Evolutionary conservation across 2,888 invertebrate genomes (phyloP).

Genomic region (Nowickia ferox): DNA sequence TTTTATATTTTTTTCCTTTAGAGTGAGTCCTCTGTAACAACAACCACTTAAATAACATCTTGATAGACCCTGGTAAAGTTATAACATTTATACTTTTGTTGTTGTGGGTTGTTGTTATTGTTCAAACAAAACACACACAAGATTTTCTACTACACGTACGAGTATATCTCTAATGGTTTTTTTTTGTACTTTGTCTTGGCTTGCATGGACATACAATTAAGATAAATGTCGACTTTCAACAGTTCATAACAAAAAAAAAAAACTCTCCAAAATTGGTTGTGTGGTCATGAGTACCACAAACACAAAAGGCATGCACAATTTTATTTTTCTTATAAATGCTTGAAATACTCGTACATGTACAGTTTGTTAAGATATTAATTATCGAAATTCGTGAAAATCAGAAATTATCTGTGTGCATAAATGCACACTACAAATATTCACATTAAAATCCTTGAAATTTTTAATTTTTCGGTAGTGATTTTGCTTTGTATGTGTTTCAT

Average conservation of each 20-base stretch:
- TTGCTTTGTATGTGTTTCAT: too few relatives aligned
- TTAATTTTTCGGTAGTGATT: too few relatives aligned
- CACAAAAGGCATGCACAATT: background rate
- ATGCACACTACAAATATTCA: too few relatives aligned
- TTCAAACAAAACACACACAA: slow-evolving; percentile 23
- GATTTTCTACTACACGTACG: slow-evolving; percentile 40
- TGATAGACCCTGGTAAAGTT: slow-evolving; percentile 68
- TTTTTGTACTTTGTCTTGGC: slow-evolving; percentile 14
- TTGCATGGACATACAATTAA: slow-evolving; percentile 66
- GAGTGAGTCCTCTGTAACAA: slow-evolving; percentile 49
- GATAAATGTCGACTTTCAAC: slow-evolving; percentile 71
- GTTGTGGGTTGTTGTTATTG: slow-evolving; percentile 59
- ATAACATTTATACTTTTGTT: slow-evolving; percentile 49
- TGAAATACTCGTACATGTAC: background rate
- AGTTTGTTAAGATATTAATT: background rate
- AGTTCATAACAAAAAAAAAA: slow-evolving; percentile 61
- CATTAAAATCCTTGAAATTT: too few relatives aligned
- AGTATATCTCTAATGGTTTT: slow-evolving; percentile 19
- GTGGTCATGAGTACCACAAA: background rate
- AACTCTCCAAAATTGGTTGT: slow-evolving; percentile 29
- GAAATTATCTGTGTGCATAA: too few relatives aligned
- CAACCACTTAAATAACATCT: slow-evolving; percentile 62
- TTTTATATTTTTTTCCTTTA: background rate
- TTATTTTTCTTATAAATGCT: too few relatives aligned
- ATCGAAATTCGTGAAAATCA: too few relatives aligned